Base-by-base conservation (phyloP, 2,888 invertebrate species). In the Lacanobia wlatinum region DNA sequence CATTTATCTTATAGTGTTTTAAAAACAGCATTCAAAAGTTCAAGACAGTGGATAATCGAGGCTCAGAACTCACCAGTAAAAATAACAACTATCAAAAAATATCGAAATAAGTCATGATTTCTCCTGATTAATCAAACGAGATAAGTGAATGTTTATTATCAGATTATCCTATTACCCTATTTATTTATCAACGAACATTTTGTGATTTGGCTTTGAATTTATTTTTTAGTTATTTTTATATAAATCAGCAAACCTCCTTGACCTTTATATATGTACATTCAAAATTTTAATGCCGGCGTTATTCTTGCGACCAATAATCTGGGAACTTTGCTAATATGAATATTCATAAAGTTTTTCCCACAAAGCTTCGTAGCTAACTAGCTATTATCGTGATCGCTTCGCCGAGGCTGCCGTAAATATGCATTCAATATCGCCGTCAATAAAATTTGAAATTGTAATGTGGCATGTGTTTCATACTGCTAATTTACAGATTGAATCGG, bases 301-400 rank as follows among this genome's bases (percentile, higher is more conserved):
- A 77, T 83, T 77, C 65, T 71, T 62, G 38, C 48, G 55, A 61
- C 84, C 63, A 67, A 78, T 82, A 74, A 76, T 76, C 66, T 74
- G 53, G 61, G 18, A 73, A 82, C 74, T 75, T 67, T 60, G 68
- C 69, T 84, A 70, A 80, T 73, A 82, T 80, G 77, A 83, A 85
- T 84, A 84, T 85, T 82, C 66, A 84, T 79, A 40, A 66, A 70
- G 63, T 71, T 76, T 84, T 83, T 79, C 58, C 65, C 52, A 21
- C 60, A 63, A 53, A 66, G 69, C 56, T 55, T 71, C 28, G 66
- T 74, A 79, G 73, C 76, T 69, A 75, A 63, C 66, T 66, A 56
- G 73, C 61, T 69, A 74, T 71, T 69, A 84, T 66, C 76, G 34
- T 69, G 76, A 76, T 69, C 65, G 59, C 55, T 84, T 70, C 59